Percentiles rank a stretch among this genome's conserved stretches.
Conservation (phyloP, 2,113 vertebrate genomes). For the Melanerpes formicivorus region DNA sequence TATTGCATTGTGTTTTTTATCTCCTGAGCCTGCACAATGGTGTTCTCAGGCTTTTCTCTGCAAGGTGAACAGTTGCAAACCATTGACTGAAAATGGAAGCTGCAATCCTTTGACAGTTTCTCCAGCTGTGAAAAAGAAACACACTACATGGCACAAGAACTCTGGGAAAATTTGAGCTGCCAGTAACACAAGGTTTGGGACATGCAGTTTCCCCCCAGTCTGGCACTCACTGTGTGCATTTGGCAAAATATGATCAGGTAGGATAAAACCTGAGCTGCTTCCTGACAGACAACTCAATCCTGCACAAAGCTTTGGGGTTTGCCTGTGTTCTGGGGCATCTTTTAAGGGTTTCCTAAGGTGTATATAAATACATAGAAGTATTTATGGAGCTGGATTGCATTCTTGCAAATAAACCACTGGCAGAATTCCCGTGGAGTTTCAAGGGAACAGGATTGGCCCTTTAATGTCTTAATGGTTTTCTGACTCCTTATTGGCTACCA, state of each 20-base stretch:
- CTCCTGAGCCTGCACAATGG: not conserved
- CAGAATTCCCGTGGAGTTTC: not conserved
- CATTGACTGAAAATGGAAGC: not conserved
- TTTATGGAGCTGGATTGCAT: not conserved
- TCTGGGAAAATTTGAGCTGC: not conserved
- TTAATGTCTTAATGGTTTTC: constrained; percentile 36
- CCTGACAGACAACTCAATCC: not conserved
- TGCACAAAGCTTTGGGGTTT: not conserved
- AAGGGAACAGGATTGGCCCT: constrained; percentile 2
- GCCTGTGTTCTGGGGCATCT: not conserved
- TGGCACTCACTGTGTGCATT: not conserved
- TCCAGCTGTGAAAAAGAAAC: not conserved
- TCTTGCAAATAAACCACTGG: constrained; percentile 29
- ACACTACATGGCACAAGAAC: not conserved
- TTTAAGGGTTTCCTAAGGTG: not conserved
- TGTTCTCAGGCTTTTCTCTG: not conserved
- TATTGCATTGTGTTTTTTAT: not conserved
- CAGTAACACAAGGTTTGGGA: not conserved
- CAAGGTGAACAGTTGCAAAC: not conserved
- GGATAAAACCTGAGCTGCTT: not conserved
- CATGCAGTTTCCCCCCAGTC: not conserved
- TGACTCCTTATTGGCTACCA: constrained; percentile 56
- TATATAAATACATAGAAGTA: not conserved
- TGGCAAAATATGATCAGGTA: not conserved
- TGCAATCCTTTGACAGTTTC: not conserved